phyloP scores from a whole-genome alignment of 2,797 vertebrate species.

The Hippoglossus hippoglossus region DNA sequence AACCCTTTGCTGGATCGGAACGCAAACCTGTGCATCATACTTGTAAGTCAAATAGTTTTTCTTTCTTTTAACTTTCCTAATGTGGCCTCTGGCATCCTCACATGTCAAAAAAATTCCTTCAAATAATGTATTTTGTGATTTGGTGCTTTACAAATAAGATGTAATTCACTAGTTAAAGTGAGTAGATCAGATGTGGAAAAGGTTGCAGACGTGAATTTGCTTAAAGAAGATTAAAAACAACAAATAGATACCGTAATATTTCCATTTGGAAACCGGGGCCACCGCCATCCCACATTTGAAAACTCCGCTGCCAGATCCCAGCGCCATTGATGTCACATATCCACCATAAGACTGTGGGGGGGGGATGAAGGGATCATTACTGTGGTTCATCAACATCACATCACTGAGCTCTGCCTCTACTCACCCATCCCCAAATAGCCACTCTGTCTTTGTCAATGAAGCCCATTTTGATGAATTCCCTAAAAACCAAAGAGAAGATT shows the following conservation, averaged over 20 bases:
- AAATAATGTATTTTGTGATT: too few relatives aligned
- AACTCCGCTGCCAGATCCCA: constrained; percentile 91
- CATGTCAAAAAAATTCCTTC: too few relatives aligned
- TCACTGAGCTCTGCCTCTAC: constrained; percentile 63
- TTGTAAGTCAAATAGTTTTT: too few relatives aligned
- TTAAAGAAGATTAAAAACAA: too few relatives aligned
- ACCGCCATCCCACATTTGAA: constrained; percentile 99
- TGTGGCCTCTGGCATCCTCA: too few relatives aligned
- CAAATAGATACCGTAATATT: constrained; percentile 90
- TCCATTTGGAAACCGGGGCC: constrained; percentile 95
- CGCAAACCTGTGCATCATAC: too few relatives aligned
- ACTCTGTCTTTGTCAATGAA: constrained; percentile 91
- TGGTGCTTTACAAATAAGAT: too few relatives aligned
- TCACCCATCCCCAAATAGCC: constrained; percentile 99
- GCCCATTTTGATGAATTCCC: constrained; percentile 89
- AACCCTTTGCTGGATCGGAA: too few relatives aligned
- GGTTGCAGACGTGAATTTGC: too few relatives aligned
- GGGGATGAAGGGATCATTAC: constrained; percentile 11
- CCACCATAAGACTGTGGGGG: constrained; percentile 95
- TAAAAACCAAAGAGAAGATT: constrained; percentile 68
- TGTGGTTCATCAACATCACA: constrained; percentile 13
- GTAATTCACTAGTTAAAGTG: too few relatives aligned
- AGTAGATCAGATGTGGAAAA: too few relatives aligned
- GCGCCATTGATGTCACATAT: constrained; percentile 95
- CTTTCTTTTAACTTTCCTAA: too few relatives aligned